Evolutionary conservation across 2,113 vertebrate genomes (phyloP), one percentile per base, ranked within the genome.

Genomic region (Baryphthengus martii): DNA sequence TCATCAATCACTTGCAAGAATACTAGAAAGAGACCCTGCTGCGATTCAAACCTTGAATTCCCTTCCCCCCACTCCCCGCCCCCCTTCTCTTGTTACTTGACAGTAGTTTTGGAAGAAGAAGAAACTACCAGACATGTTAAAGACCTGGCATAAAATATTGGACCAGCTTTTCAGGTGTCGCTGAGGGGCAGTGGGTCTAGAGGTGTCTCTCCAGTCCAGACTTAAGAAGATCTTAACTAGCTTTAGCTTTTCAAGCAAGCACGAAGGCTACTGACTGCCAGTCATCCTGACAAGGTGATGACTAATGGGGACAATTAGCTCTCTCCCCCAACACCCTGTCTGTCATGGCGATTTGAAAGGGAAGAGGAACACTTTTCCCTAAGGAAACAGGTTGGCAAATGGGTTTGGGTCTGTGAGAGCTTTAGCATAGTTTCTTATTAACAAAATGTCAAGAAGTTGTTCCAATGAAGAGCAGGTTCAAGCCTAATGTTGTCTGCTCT

Each of bases 211-310:
- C 53, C 73, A 68, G 52, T 76, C 88, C 95, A 95, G 75, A 88
- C 72, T 94, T 76, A 6, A 73, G 92, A 80, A 74, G 88, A 80
- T 83, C 92, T 94, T 77, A 80, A 80, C 79, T 59, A 76, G 85
- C 55, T 95, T 83, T 42, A 88, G 74, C 33, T 79, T 91, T 62
- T 62, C 67, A 62, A 85, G 87, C 44, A 59, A 85, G 85, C 50
- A 71, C 73, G 74, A 93, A 85, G 58, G 88, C 93, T 83, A 74
- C 76, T 77, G 85, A n/a, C 96, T 96, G 95, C 95, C 96, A 96
- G 92, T 96, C 93, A 96, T 93, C 83, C 85, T 96, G 95, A 96
- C 93, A 94, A 94, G 93, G 93, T 95, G 95, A 96, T 96, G 93
- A 96, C 92, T 96, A 90, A 94, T 70, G 90, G 90, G 72, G 88